phyloP scores from a whole-genome alignment of 2,888 invertebrate species.

The Napeogenes sylphis region DNA sequence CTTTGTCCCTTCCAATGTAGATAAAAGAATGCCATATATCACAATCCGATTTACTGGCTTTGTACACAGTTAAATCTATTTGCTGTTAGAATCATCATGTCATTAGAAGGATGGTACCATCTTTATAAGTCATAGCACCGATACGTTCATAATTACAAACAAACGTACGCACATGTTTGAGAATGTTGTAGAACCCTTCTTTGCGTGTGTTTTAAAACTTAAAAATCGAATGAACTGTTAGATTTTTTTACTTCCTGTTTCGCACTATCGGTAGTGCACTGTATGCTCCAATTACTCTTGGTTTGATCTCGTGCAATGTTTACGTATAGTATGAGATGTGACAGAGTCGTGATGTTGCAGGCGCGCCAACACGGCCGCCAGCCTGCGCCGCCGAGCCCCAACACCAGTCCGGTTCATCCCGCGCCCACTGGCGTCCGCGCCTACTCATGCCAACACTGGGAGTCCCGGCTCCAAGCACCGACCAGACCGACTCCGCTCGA shows the following conservation, averaged over 20 bases:
- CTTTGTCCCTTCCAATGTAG: constrained; percentile 29
- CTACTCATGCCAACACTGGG: constrained; percentile 80
- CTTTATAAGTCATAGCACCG: constrained; percentile 23
- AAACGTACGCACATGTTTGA: constrained; percentile 21
- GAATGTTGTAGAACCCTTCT: constrained; percentile 5
- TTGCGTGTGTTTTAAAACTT: not conserved
- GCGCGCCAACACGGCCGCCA: constrained; percentile 77
- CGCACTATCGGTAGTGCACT: no score
- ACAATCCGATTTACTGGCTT: constrained; percentile 27
- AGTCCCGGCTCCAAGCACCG: constrained; percentile 73
- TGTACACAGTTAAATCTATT: constrained; percentile 26
- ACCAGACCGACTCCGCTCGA: constrained; percentile 68
- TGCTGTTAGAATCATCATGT: constrained; percentile 26
- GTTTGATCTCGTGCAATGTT: not conserved
- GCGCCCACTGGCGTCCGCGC: constrained; percentile 77
- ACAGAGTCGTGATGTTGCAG: constrained; percentile 37
- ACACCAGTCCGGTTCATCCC: constrained; percentile 74
- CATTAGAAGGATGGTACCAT: constrained; percentile 21
- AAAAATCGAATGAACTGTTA: not conserved
- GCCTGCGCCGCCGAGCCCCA: constrained; percentile 75
- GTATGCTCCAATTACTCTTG: no score
- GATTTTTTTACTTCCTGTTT: not conserved
- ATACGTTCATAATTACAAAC: constrained; percentile 18
- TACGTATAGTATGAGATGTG: constrained; percentile 7
- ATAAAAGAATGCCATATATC: constrained; percentile 28